Conservation (phyloP, 2,888 invertebrate species). For the Leistus spinibarbis region DNA sequence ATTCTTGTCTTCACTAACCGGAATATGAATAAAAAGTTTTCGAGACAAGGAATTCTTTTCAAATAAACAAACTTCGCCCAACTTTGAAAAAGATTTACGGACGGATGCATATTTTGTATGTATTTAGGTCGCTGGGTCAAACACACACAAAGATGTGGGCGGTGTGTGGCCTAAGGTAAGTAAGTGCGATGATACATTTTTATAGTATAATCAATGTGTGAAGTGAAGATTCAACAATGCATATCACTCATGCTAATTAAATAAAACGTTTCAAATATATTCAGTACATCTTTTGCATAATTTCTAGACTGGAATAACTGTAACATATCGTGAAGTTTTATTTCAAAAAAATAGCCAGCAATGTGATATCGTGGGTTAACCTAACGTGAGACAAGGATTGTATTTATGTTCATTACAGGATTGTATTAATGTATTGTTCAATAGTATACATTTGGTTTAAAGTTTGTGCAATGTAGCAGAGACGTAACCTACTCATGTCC, state of each 20-base stretch:
- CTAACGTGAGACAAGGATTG: not conserved
- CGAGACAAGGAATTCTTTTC: not conserved
- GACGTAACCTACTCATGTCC: too few relatives aligned
- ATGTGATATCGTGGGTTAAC: not conserved
- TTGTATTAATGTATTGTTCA: not conserved
- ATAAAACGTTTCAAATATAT: not conserved
- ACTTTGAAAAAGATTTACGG: not conserved
- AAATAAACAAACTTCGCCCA: not conserved
- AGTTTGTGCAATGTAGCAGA: too few relatives aligned
- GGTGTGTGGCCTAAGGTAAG: not conserved
- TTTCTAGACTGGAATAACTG: too few relatives aligned
- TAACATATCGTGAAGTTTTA: too few relatives aligned
- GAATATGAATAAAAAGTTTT: constrained; percentile 1
- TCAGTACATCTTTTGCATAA: not conserved
- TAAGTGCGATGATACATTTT: not conserved
- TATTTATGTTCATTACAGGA: not conserved
- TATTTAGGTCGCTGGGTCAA: not conserved
- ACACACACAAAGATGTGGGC: not conserved
- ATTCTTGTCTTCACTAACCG: not conserved
- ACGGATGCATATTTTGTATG: not conserved
- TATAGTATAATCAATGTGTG: not conserved
- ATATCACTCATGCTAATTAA: not conserved
- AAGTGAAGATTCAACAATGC: not conserved
- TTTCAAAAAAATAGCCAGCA: not conserved
- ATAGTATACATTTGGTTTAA: too few relatives aligned